Evolutionary conservation across 2,113 vertebrate genomes (phyloP), one percentile per base, ranked within the genome.

Genomic region (Hirundichthys speculiger): DNA sequence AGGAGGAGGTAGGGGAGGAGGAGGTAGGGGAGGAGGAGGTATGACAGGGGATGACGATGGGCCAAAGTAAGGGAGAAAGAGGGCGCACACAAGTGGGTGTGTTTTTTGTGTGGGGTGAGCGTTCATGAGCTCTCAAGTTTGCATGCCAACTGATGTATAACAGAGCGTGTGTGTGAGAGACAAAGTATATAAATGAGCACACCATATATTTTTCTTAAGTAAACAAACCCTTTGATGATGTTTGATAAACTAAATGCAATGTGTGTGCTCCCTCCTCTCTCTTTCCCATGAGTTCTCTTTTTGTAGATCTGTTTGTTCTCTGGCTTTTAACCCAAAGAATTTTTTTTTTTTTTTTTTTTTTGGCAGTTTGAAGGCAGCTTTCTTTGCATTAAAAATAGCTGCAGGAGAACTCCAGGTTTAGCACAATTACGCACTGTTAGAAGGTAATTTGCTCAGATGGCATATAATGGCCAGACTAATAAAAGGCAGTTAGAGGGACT

Each of bases 361-460:
- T 38, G 10, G 38, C 49, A 56, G 52, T 51, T 27, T 69, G 53
- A 53, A 55, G 2, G 50, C 64, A 49, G 58, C 65, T 61, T 53
- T 51, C 15, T 67, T 45, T 3, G 38, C 11, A 21, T 56, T 84
- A 84, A 84, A 87, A 80, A 75, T 82, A 83, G 78, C 25, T 52
- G 13, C 0, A 62, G 57, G 60, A 49, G 52, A 75, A 67, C 34
- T 62, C 64, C 50, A 50, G 15, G 85, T 88, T 90, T 80, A 86
- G 53, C 74, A 77, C 77, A 87, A 86, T 83, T 85, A 84, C 60
- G 67, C 73, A 59, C 65, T 64, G 83, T 84, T 84, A 75, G 77
- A 70, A 73, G 60, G 62, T 69, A 60, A 79, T 84, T 84, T 78
- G 42, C 43, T 48, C 79, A 79, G 72, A 67, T 77, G 80, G 59